Conservation (phyloP, 2,113 vertebrate species). For the Podarcis muralis region DNA sequence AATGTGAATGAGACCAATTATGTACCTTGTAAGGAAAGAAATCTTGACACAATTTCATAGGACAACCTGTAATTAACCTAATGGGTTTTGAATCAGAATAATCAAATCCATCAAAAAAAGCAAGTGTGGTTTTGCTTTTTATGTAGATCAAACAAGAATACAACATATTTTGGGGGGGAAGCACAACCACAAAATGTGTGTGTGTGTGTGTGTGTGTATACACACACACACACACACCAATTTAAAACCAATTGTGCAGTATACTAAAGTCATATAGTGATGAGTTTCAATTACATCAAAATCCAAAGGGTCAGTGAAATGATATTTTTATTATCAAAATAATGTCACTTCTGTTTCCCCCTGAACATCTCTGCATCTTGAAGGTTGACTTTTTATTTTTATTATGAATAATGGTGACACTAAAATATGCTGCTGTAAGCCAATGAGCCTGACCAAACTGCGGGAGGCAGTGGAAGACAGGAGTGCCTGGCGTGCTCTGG, state of each 20-base stretch:
- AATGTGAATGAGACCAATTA: conserved; percentile 6
- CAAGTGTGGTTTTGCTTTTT: background rate
- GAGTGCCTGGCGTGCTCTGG: too few species aligned
- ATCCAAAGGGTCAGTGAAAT: background rate
- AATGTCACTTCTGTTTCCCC: background rate
- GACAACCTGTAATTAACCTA: conserved; percentile 19
- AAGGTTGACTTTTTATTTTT: background rate
- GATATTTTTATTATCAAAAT: background rate
- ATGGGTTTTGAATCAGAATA: conserved; percentile 16
- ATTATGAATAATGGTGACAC: background rate
- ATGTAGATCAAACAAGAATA: background rate
- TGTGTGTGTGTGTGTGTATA: background rate
- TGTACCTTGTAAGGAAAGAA: conserved; percentile 7
- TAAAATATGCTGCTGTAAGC: background rate
- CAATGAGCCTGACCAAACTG: background rate
- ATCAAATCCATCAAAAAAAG: background rate
- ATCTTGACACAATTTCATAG: background rate
- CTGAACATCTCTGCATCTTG: background rate
- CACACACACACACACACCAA: background rate
- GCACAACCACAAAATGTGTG: background rate
- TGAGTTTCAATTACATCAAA: background rate
- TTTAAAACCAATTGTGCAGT: background rate
- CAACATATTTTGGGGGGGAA: background rate
- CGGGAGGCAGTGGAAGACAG: too few species aligned
- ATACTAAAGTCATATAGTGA: background rate